Evolutionary conservation across 2,888 invertebrate species (phyloP), one percentile per base, ranked within the genome.

Genomic region (Tipula confusa): DNA sequence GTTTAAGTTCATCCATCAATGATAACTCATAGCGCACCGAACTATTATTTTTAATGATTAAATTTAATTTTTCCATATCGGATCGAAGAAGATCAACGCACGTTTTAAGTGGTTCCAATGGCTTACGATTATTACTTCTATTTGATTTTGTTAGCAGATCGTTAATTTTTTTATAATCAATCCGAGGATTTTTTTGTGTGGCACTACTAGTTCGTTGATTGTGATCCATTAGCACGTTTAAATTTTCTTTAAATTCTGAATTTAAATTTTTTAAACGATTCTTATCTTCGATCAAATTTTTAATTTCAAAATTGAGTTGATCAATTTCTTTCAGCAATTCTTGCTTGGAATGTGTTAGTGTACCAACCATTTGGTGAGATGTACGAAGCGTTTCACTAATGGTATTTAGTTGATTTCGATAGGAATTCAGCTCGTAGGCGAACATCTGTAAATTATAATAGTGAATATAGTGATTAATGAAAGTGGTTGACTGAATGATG

Each of bases 1-100:
- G 24, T 11, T 64, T 64, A 13, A 80, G 15, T 80, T 80, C 80
- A 80, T 80, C 80, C 80, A 80, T 80, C 15, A 80, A 9, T 5
- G 80, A 80, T 31, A 80, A 15, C 6, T 80, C 80, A 29, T 31
- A 80, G 5, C 80, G 80, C 13, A n/a, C n/a, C n/a, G 29, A 31
- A 29, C n/a, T 80, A 80, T 80, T 80, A 15, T 80, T 80, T 80
- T 31, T 80, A 4, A 80, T 80, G n/a, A 80, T 80, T 29, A 31
- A 80, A 80, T 80, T 80, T 29, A 80, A 80, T 29, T 29, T 29
- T 9, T 29, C 15, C 80, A 80, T 80, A 11, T 80, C 80, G 9
- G 31, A 80, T 80, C 29, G 29, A 13, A 80, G 29, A 1, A 31
- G 31, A 11, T 80, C 31, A 9, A 80, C 80, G 5, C 80, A 80